Base-by-base conservation (phyloP, 2,113 vertebrate species). In the Upupa epops region DNA sequence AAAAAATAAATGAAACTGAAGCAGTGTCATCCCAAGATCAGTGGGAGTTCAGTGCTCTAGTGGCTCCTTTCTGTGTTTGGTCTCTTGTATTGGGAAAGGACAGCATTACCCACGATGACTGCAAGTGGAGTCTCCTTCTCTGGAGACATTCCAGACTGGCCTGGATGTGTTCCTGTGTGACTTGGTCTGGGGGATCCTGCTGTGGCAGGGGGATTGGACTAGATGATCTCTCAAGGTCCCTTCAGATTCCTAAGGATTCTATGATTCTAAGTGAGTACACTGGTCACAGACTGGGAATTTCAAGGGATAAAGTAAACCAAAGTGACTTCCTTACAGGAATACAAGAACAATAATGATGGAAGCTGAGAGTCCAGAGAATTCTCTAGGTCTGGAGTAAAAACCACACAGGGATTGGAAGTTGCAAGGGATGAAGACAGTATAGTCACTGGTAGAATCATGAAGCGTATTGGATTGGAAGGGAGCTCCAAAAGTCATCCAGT, bases 261-360 rank as follows among this genome's bases (percentile, higher is more conserved):
- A 7, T 12, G 31, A n/a, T n/a, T n/a, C n/a, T n/a, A n/a, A n/a
- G n/a, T n/a, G 15, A 6, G 8, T 17, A 26, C 4, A 2, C 24
- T 21, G 36, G 20, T 21, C 49, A 55, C 70, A 29, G 36, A 15
- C 51, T 42, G 49, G 42, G 45, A 63, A 63, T 31, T 29, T 34
- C 29, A 34, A 66, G 52, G 46, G 28, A 18, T 46, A 9, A 18
- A 14, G 32, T 60, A 71, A 75, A 77, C 36, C 7, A 60, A 37
- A 4, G 25, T 9, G 25, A 60, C 49, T 28, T 71, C n/a, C 13
- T n/a, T 20, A 45, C 2, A 59, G 37, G 51, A 87, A 32, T 26
- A 28, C 10, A 31, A 17, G 58, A 51, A 51, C 5, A 8, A 54
- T 54, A 36, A 59, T 16, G 7, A 13, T 0, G 1, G 1, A 26